phyloP scores from a whole-genome alignment of 2,888 invertebrate genomes.

The Cataglyphis cursor region DNA sequence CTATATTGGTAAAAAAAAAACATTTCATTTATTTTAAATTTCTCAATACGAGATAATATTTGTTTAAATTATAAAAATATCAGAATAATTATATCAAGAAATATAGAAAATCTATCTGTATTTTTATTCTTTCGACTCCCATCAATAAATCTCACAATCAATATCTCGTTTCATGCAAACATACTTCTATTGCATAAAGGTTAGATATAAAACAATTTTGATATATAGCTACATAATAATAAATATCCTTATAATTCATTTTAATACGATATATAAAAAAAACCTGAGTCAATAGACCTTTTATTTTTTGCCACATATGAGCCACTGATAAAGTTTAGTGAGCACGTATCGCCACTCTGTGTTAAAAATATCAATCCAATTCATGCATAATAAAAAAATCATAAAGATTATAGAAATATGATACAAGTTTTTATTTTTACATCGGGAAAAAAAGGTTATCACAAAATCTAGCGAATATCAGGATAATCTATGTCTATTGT shows the following conservation, averaged over 20 bases:
- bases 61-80: neutral
- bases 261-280: neutral
- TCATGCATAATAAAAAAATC: neutral
- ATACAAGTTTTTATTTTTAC: neutral
- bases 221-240: neutral
- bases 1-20: neutral
- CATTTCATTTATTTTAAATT: neutral
- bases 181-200: neutral
- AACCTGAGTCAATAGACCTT: neutral
- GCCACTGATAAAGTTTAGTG: neutral
- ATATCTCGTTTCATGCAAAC: neutral
- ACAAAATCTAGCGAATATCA: neutral
- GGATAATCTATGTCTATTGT: neutral
- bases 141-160: neutral
- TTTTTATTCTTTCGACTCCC: neutral
- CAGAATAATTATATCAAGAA: slow-evolving; percentile 4
- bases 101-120: neutral
- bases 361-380: slow-evolving; percentile 15
- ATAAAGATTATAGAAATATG: neutral
- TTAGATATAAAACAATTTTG: too few relatives aligned
- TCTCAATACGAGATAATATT: neutral
- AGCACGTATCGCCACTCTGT: slow-evolving; percentile 12
- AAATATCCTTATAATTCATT: neutral
- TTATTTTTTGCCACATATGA: neutral
- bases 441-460: neutral